A percentile compares a stretch with the other conserved stretches of the same genome.
phyloP scores from a whole-genome alignment of 2,888 invertebrate species.

The Ditylenchus weischeri region DNA sequence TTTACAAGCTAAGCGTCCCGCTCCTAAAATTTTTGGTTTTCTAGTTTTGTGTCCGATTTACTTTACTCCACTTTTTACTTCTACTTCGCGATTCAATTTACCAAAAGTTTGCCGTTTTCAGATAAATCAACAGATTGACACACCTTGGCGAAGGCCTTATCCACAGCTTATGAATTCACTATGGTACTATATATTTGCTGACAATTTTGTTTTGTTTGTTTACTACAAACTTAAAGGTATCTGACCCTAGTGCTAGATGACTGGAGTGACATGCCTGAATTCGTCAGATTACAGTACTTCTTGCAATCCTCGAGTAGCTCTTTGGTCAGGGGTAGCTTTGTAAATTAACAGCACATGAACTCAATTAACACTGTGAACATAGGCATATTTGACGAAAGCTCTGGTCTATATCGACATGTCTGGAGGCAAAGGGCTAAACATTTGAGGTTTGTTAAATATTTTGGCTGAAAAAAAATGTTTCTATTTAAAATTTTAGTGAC shows the following conservation, averaged over 20 bases:
- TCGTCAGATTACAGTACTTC: slow-evolving; percentile 33
- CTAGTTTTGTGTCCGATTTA: no score
- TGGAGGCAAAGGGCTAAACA: slow-evolving; percentile 35
- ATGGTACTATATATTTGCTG: slow-evolving; percentile 23
- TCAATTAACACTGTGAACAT: slow-evolving; percentile 21
- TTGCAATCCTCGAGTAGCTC: slow-evolving; percentile 18
- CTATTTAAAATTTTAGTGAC: not conserved
- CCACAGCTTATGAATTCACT: slow-evolving; percentile 40
- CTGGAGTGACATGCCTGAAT: slow-evolving; percentile 35
- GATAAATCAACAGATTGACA: slow-evolving; percentile 30
- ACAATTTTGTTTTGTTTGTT: not conserved
- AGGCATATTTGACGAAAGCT: slow-evolving; percentile 38
- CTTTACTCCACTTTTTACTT: no score
- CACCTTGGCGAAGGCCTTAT: slow-evolving; percentile 34
- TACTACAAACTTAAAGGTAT: slow-evolving; percentile 24
- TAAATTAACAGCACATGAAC: not conserved
- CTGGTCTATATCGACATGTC: slow-evolving; percentile 35
- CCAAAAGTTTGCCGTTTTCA: not conserved
- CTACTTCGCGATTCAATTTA: no score
- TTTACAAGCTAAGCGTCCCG: no score
- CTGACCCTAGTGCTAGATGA: slow-evolving; percentile 36
- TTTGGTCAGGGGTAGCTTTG: not conserved
- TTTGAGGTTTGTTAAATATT: slow-evolving; percentile 5
- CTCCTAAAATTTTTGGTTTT: no score
- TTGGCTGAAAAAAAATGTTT: no score